Base-by-base conservation (phyloP, 2,888 invertebrate genomes). In the Toxonevra muliebris region DNA sequence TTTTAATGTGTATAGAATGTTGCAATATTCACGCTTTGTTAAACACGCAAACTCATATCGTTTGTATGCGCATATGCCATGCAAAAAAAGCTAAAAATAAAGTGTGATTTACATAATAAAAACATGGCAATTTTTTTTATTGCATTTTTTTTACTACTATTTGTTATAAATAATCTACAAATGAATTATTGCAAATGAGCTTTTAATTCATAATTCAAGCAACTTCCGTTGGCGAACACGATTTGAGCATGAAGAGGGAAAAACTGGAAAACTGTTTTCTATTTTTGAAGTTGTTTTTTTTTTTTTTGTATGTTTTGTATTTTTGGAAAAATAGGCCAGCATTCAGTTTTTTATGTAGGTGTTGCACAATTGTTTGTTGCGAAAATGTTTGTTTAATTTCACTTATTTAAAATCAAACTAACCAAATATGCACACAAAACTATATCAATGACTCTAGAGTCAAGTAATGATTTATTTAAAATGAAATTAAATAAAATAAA, bases 131-230 rank as follows among this genome's bases (percentile, higher is more conserved):
- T 30, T 30, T 57, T 55, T 48, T 58, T 11, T 57, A 48, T 57
- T 54, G 43, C 20, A 54, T 11, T 1, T 11, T 48, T 48, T 10
- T 48, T n/a, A 10, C 13, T 48, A 5, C 48, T 48, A 15, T n/a
- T 15, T n/a, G 48, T 7, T n/a, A 15, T 7, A 7, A 48, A 48
- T 13, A 48, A 53, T 53, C 19, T n/a, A 19, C 53, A 53, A 17
- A 17, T 53, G 17, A 53, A 53, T 53, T 15, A 53, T 53, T 19
- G 17, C 40, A 52, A 40, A 41, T 52, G 41, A 20, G 30, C 50
- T 61, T 64, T 64, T 30, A 55, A 64, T 50, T 57, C 57, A 64
- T 64, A 57, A 64, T n/a, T 50, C 48, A 57, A 58, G 19, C 48
- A 48, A 64, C 64, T 43, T 64, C 64, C 64, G 64, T 40, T 10